These are phyloP conservation scores for Vulpes ferrilata DNA, from an alignment of 2,113 vertebrate species.

Conservation along the genomic window DNA sequence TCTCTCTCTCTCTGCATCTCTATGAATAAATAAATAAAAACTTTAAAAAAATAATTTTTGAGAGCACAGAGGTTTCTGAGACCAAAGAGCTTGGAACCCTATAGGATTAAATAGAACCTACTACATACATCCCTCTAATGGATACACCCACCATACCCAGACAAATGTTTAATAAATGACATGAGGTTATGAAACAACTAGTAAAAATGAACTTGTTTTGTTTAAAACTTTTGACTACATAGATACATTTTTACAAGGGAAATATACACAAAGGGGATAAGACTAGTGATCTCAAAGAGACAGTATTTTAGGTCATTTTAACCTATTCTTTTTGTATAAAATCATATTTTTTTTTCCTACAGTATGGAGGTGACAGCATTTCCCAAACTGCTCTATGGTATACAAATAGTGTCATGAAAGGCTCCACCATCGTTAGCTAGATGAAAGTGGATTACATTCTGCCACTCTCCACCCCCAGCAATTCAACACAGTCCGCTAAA, in stretches of 20 bases:
- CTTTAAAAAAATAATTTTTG: background rate
- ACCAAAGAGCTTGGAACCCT: background rate
- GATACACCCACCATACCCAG: background rate
- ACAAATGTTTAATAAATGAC: background rate
- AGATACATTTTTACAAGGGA: background rate
- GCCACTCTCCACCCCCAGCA: fast-evolving
- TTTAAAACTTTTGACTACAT: background rate
- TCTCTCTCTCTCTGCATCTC: too few species aligned
- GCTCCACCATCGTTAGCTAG: fast-evolving
- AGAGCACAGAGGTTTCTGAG: background rate
- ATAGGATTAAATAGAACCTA: background rate
- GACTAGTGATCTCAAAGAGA: background rate
- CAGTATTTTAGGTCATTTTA: background rate
- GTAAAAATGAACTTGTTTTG: background rate
- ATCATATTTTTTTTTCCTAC: background rate
- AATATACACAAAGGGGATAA: background rate
- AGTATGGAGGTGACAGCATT: background rate
- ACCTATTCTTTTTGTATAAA: background rate
- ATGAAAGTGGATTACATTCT: background rate
- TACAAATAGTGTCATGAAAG: background rate
- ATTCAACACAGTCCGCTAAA: background rate
- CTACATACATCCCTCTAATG: too few species aligned
- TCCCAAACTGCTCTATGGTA: background rate
- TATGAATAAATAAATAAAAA: background rate
- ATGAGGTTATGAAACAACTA: background rate